phyloP scores from a whole-genome alignment of 2,797 vertebrate species.

The Carcharodon carcharias region DNA sequence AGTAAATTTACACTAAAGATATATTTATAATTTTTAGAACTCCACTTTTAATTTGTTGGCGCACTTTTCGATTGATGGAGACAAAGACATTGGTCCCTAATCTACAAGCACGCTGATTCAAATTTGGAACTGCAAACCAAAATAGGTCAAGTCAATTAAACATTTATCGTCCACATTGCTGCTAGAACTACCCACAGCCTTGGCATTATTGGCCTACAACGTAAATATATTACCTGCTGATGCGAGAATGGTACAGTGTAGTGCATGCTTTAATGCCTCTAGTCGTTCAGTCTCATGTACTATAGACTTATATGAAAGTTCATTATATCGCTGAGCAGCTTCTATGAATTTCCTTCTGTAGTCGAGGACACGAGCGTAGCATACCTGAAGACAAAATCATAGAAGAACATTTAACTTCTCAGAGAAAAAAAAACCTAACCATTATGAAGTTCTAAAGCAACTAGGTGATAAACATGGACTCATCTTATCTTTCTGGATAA shows the following conservation, averaged over 20 bases:
- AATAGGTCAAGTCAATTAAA: background rate
- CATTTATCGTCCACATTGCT: background rate
- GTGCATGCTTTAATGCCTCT: conserved; percentile 91
- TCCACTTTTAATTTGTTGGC: background rate
- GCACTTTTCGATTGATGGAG: background rate
- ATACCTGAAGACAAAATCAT: conserved; percentile 65
- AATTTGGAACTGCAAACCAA: background rate
- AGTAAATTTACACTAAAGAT: background rate
- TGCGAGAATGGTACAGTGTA: conserved; percentile 95
- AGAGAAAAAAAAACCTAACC: background rate
- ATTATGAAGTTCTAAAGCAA: background rate
- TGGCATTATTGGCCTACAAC: background rate
- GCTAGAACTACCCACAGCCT: background rate
- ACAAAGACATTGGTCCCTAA: background rate
- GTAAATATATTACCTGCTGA: conserved; percentile 76
- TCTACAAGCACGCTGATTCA: background rate
- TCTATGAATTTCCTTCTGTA: conserved; percentile 98
- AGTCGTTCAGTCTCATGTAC: conserved; percentile 91
- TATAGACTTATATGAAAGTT: conserved; percentile 94
- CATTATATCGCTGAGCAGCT: conserved; percentile 93
- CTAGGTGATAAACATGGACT: background rate
- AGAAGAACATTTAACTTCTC: conserved; percentile 34
- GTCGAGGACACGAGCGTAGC: conserved; percentile 92
- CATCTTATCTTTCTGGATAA: background rate
- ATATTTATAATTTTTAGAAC: background rate